Percentiles rank a stretch among this genome's conserved stretches.
phyloP scores from a whole-genome alignment of 2,797 vertebrate species.

The Coilia nasus region DNA sequence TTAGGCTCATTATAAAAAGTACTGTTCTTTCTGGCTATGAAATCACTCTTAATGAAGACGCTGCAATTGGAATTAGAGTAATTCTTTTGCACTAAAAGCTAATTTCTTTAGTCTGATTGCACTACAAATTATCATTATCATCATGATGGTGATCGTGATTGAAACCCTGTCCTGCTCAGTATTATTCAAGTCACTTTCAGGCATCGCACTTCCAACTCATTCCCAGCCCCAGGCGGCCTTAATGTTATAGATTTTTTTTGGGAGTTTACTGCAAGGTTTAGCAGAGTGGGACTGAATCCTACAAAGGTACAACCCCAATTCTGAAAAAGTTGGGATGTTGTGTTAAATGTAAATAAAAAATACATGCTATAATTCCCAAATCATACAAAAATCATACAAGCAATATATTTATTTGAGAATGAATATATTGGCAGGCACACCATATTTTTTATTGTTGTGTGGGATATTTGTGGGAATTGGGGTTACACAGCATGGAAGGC shows the following conservation, averaged over 20 bases:
- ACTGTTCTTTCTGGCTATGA: conserved; percentile 4
- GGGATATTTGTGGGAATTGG: no score
- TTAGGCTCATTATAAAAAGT: neutral
- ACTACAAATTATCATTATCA: conserved; percentile 10
- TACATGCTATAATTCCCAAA: no score
- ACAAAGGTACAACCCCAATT: no score
- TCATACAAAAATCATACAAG: no score
- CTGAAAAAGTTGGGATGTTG: no score
- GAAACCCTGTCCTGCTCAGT: neutral
- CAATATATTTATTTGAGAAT: no score
- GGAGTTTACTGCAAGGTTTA: neutral
- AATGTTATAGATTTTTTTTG: neutral
- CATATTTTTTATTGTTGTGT: no score
- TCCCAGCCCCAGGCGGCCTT: neutral
- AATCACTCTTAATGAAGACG: neutral
- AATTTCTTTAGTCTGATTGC: conserved; percentile 8
- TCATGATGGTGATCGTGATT: neutral
- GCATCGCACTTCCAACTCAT: neutral
- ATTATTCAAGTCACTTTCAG: neutral
- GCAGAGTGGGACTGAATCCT: neutral
- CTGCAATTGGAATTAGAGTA: neutral
- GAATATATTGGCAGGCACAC: no score
- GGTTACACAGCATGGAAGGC: no score
- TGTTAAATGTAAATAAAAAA: no score
- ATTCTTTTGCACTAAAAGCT: conserved; percentile 4